phyloP scores from a whole-genome alignment of 2,888 invertebrate species.

The Scaptomyza parva region DNA sequence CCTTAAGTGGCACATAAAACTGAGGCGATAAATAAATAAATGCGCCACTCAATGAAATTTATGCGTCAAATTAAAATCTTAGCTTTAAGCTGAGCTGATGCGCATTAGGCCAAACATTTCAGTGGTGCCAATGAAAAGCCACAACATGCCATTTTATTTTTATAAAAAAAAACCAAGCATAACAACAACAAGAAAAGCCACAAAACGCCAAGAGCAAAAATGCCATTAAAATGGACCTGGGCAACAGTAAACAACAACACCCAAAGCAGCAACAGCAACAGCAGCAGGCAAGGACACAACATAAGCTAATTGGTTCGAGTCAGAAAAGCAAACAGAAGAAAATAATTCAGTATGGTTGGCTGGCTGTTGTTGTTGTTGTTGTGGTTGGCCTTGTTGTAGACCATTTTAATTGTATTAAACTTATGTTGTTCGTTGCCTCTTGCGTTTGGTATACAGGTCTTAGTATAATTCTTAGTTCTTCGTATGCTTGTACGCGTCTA shows the following conservation, averaged over 20 bases:
- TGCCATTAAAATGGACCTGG: constrained; percentile 48
- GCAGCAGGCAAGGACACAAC: constrained; percentile 26
- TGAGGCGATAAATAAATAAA: constrained; percentile 63
- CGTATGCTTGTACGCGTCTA: constrained; percentile 16
- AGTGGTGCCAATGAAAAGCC: constrained; percentile 22
- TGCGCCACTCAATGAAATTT: constrained; percentile 56
- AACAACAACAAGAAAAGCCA: background rate
- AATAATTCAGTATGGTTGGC: no score
- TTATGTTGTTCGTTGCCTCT: background rate
- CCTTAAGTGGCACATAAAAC: constrained; percentile 53
- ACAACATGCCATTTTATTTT: constrained; percentile 33
- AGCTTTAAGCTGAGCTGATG: constrained; percentile 53
- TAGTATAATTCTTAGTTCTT: constrained; percentile 9
- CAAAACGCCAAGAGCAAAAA: constrained; percentile 23
- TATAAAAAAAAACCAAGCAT: constrained; percentile 13
- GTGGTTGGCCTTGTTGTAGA: constrained; percentile 10
- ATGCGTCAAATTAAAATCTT: constrained; percentile 67
- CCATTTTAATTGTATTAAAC: constrained; percentile 47
- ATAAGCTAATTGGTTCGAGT: constrained; percentile 58
- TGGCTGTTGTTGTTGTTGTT: constrained; percentile 29
- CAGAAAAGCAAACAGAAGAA: constrained; percentile 21
- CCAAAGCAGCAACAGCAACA: constrained; percentile 32
- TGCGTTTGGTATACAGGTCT: background rate
- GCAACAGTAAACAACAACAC: constrained; percentile 22
- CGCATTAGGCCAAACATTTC: constrained; percentile 40